These are phyloP conservation scores for Chondrilla cf. caribensis DNA, from an alignment of 37 sponge, comb jelly and placozoan genomes.

Conservation along the genomic window DNA sequence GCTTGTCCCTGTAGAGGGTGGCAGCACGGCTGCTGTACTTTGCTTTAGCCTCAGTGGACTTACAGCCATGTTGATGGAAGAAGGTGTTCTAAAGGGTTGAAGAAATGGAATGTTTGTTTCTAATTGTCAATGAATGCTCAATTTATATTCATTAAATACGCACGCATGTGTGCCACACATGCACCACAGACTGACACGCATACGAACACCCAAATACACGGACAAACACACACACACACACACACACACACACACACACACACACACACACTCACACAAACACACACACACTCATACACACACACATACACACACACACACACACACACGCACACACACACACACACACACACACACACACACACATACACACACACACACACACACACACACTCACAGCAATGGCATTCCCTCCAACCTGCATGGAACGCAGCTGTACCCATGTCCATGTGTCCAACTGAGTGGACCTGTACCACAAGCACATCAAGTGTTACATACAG, in stretches of 20 bases:
- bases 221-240: too few relatives aligned
- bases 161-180: neutral
- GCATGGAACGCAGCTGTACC: slow-evolving; percentile 94
- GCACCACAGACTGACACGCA: too few relatives aligned
- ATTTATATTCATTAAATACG: neutral
- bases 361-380: neutral
- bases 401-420: slow-evolving; percentile 95
- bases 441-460: slow-evolving; percentile 98
- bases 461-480: slow-evolving; percentile 71
- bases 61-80: slow-evolving; percentile 93
- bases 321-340: neutral
- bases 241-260: too few relatives aligned
- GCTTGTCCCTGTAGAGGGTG: slow-evolving; percentile 88
- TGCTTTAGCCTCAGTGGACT: slow-evolving; percentile 66
- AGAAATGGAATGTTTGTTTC: too few relatives aligned
- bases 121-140: slow-evolving; percentile 28
- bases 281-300: too few relatives aligned
- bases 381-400: slow-evolving; percentile 71
- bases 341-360: neutral
- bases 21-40: slow-evolving; percentile 99
- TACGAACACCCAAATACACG: too few relatives aligned
- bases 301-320: neutral
- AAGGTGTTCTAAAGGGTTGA: slow-evolving; percentile 64
- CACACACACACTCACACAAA: slow-evolving; percentile 17
- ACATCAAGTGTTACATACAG: neutral